These are phyloP conservation scores for Malthinus seriepunctatus DNA, from an alignment of 2,888 invertebrate genomes.

Conservation along the genomic window DNA sequence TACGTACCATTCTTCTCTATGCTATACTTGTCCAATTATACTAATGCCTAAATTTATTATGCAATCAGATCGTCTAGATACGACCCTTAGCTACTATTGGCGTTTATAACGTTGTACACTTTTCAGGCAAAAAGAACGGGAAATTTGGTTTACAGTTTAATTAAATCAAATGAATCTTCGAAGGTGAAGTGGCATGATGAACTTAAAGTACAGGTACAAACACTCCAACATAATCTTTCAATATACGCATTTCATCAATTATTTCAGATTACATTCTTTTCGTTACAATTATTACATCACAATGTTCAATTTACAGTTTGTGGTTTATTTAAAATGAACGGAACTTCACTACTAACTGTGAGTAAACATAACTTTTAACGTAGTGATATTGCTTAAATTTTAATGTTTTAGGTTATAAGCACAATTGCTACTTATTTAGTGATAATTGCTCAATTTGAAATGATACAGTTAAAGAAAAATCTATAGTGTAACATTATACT, in stretches of 20 bases:
- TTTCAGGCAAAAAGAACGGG: not conserved
- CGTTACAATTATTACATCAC: not conserved
- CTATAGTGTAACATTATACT: no score
- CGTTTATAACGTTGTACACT: no score
- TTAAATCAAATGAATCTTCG: not conserved
- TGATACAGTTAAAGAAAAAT: not conserved
- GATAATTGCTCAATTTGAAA: not conserved
- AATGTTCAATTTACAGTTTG: not conserved
- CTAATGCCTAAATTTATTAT: no score
- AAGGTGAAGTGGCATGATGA: not conserved
- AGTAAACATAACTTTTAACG: no score
- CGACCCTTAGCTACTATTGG: no score
- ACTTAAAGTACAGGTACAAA: slow-evolving; percentile 2
- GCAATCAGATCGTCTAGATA: no score
- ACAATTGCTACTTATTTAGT: not conserved
- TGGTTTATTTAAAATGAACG: not conserved
- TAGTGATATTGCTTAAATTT: no score
- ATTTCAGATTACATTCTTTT: not conserved
- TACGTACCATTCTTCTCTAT: no score
- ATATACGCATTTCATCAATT: not conserved
- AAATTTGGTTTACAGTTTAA: not conserved
- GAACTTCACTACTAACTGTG: not conserved
- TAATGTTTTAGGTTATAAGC: not conserved
- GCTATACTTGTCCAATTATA: no score
- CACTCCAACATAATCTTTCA: no score